phyloP scores from a whole-genome alignment of 2,888 invertebrate species.

The Cerceris ruficornis region DNA sequence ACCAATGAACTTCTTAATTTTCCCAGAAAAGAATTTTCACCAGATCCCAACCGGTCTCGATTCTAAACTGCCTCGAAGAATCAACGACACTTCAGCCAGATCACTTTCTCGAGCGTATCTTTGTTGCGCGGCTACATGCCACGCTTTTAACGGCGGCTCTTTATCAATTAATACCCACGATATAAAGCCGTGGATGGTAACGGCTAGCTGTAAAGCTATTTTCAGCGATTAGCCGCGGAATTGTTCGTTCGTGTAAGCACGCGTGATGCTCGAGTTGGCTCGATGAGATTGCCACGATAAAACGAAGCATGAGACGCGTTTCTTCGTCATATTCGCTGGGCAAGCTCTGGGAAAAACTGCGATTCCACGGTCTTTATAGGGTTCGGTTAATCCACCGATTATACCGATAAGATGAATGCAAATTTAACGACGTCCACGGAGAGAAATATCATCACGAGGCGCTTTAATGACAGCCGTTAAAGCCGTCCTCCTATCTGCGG shows the following conservation, averaged over 20 bases:
- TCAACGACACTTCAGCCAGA: constrained; percentile 18
- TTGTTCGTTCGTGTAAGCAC: constrained; percentile 1
- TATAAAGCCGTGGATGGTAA: constrained; percentile 10
- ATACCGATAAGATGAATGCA: constrained; percentile 47
- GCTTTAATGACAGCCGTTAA: constrained; percentile 55
- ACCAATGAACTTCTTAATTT: too few species aligned
- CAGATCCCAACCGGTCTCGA: constrained; percentile 20
- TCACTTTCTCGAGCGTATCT: constrained; percentile 20
- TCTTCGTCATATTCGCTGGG: background rate
- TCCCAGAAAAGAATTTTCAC: constrained; percentile 9
- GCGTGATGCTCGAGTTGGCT: background rate
- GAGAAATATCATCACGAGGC: constrained; percentile 55
- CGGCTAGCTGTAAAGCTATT: constrained; percentile 19
- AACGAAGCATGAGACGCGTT: background rate
- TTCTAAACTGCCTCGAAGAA: constrained; percentile 18
- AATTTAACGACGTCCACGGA: constrained; percentile 56
- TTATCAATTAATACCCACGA: constrained; percentile 29
- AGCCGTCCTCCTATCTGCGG: constrained; percentile 13
- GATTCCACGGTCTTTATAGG: constrained; percentile 26
- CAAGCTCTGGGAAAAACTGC: background rate
- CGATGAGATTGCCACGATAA: background rate
- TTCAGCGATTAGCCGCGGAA: constrained; percentile 3
- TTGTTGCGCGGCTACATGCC: constrained; percentile 13
- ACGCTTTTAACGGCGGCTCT: constrained; percentile 11
- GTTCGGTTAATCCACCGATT: constrained; percentile 28